These are phyloP conservation scores for Cyanocitta stelleri DNA, from an alignment of 2,113 vertebrate genomes.

Conservation along the genomic window DNA sequence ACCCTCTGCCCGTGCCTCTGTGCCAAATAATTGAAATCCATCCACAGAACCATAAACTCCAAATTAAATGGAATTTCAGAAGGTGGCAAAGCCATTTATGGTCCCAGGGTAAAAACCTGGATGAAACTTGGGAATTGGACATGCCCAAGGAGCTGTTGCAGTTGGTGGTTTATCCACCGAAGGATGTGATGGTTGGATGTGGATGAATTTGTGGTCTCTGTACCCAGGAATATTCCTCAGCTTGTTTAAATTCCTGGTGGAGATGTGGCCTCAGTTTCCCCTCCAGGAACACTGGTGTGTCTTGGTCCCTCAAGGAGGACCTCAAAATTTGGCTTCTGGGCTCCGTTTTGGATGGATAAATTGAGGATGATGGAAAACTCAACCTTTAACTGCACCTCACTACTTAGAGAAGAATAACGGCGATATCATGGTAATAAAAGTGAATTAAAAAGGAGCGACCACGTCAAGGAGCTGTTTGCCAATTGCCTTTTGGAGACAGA, in stretches of 20 bases:
- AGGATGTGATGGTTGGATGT: neutral
- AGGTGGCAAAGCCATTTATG: neutral
- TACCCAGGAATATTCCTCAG: accelerated
- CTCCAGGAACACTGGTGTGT: neutral
- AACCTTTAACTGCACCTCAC: neutral
- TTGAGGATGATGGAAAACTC: neutral
- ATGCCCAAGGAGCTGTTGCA: neutral
- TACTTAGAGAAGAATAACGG: neutral
- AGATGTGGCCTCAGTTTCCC: neutral
- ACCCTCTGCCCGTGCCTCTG: neutral
- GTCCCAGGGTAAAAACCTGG: neutral
- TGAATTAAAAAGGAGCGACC: neutral
- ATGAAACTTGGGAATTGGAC: neutral
- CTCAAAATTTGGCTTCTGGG: neutral
- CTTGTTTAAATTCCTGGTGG: neutral
- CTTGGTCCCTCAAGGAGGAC: neutral
- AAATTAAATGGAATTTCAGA: neutral
- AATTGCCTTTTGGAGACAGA: neutral
- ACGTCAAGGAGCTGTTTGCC: neutral
- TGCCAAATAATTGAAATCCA: neutral
- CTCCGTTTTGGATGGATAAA: neutral
- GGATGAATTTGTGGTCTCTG: neutral
- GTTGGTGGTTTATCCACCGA: neutral
- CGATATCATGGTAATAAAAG: accelerated
- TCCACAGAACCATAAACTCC: neutral